Evolutionary conservation across 1,140 invertebrate genomes (phyloP).

Genomic region (Bombus soroeensis): DNA sequence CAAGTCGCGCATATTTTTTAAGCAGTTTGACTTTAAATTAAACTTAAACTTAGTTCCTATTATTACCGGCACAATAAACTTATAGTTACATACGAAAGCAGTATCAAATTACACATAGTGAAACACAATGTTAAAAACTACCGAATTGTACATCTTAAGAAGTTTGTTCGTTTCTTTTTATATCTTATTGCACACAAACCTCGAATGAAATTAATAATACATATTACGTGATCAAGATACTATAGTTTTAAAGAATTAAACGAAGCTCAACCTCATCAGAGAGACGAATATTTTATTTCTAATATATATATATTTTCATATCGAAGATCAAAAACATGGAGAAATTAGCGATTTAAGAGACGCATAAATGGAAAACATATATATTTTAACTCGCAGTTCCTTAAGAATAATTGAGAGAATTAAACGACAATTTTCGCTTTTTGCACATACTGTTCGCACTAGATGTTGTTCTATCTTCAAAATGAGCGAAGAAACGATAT

Average conservation of each 20-base stretch:
- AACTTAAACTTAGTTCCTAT: constrained; percentile 77
- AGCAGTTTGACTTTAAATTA: constrained; percentile 31
- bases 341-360: not conserved
- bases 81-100: not conserved
- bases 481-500: constrained; percentile 22
- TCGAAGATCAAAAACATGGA: not conserved
- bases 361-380: not conserved
- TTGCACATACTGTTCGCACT: not conserved
- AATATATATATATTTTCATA: not conserved
- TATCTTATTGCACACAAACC: not conserved
- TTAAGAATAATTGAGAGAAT: not conserved
- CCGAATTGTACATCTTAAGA: not conserved
- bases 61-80: constrained; percentile 58
- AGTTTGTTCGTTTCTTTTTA: not conserved
- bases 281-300: constrained; percentile 6
- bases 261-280: constrained; percentile 3
- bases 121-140: not conserved
- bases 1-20: constrained; percentile 17
- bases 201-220: not conserved
- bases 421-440: not conserved
- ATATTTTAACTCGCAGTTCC: constrained; percentile 14
- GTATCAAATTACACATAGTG: constrained; percentile 3
- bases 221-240: not conserved
- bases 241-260: not conserved
- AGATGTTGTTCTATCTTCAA: not conserved